Conservation (phyloP, 1,140 invertebrate species). For the Nephotettix cincticeps region DNA sequence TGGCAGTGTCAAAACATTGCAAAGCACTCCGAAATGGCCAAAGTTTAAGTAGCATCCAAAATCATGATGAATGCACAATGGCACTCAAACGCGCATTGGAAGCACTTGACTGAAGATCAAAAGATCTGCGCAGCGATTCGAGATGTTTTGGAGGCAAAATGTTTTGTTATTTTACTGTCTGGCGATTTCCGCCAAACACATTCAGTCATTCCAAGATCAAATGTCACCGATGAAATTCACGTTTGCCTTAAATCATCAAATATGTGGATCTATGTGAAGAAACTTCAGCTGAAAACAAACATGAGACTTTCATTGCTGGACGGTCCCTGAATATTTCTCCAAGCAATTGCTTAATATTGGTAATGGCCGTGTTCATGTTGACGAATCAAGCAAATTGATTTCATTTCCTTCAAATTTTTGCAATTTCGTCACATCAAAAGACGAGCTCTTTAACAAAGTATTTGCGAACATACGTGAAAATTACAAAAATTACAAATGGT, state of each 20-base stretch:
- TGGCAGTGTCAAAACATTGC: too few species aligned
- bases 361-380: slow-evolving; percentile 29
- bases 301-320: too few species aligned
- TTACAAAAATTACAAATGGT: slow-evolving; percentile 41
- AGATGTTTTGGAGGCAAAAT: slow-evolving; percentile 23
- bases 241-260: slow-evolving; percentile 45
- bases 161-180: slow-evolving; percentile 33
- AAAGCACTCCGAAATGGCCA: slow-evolving; percentile 34
- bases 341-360: slow-evolving; percentile 39
- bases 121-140: slow-evolving; percentile 35
- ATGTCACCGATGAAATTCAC: slow-evolving; percentile 38
- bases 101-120: slow-evolving; percentile 40
- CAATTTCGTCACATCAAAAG: too few species aligned
- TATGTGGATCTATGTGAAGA: slow-evolving; percentile 47
- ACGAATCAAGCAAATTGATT: too few species aligned
- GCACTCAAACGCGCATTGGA: slow-evolving; percentile 36
- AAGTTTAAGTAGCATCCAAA: slow-evolving; percentile 38
- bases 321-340: slow-evolving; percentile 38
- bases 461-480: slow-evolving; percentile 42
- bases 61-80: slow-evolving; percentile 43
- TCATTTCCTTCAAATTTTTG: too few species aligned
- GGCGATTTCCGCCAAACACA: slow-evolving; percentile 47
- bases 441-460: too few species aligned
- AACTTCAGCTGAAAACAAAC: slow-evolving; percentile 29
- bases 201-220: too few species aligned